These are phyloP conservation scores for Gymnoscopelus microlampas DNA, from an alignment of 2,797 vertebrate species.

Conservation along the genomic window DNA sequence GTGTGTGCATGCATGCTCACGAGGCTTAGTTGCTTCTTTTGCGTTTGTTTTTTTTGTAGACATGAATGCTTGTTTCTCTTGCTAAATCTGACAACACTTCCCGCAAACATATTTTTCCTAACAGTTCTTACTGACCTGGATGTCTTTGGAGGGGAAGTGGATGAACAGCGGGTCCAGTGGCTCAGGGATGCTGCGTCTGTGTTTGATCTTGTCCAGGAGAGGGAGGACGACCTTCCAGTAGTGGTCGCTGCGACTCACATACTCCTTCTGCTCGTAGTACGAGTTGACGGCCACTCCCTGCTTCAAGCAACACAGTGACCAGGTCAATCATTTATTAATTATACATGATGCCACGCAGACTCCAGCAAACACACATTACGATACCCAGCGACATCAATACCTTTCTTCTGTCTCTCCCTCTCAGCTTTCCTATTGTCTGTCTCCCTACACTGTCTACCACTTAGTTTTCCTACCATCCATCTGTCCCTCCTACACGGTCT, in stretches of 20 bases:
- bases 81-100: not conserved
- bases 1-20: too few species aligned
- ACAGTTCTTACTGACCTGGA: conserved; percentile 84
- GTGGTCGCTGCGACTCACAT: conserved; percentile 91
- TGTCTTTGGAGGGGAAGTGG: conserved; percentile 91
- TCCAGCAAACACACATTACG: too few species aligned
- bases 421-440: too few species aligned
- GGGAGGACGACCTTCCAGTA: conserved; percentile 93
- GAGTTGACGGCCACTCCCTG: conserved; percentile 90
- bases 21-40: too few species aligned
- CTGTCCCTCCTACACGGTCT: too few species aligned
- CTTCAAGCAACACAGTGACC: conserved; percentile 13
- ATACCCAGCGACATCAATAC: not conserved
- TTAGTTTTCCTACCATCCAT: too few species aligned
- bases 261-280: conserved; percentile 96
- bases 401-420: too few species aligned
- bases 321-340: too few species aligned
- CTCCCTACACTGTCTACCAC: too few species aligned
- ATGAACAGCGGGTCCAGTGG: conserved; percentile 92
- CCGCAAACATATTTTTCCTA: not conserved
- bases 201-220: conserved; percentile 88
- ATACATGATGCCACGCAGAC: not conserved
- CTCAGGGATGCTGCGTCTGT: conserved; percentile 89
- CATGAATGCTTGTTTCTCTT: too few species aligned
- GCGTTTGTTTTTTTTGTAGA: too few species aligned